phyloP scores from a whole-genome alignment of 1,140 invertebrate species.

The Heliconius melpomene region DNA sequence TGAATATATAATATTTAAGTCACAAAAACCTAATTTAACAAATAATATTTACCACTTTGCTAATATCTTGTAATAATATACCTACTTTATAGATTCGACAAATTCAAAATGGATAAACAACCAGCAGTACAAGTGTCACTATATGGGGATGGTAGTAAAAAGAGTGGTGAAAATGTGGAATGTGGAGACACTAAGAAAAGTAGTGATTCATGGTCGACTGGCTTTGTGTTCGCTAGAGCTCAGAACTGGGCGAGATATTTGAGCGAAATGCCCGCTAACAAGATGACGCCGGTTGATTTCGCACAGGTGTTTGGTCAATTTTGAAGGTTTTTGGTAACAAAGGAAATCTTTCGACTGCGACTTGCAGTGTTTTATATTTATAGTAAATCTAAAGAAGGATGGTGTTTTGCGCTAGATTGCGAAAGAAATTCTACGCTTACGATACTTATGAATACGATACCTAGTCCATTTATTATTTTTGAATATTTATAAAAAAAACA shows the following conservation, averaged over 20 bases:
- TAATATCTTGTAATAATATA: background rate
- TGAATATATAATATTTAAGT: too few species aligned
- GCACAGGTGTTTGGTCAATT: constrained; percentile 76
- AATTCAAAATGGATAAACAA: constrained; percentile 82
- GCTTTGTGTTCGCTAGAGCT: constrained; percentile 84
- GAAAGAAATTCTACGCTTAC: too few species aligned
- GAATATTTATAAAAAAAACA: too few species aligned
- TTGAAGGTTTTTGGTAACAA: too few species aligned
- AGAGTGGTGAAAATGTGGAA: constrained; percentile 73
- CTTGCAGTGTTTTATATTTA: too few species aligned
- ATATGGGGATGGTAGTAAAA: constrained; percentile 52
- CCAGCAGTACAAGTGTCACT: constrained; percentile 51
- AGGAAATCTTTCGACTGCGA: too few species aligned
- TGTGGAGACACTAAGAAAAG: constrained; percentile 72
- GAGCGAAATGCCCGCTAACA: constrained; percentile 90
- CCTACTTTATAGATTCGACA: constrained; percentile 79
- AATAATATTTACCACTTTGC: background rate
- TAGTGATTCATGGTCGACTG: constrained; percentile 55
- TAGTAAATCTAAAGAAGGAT: too few species aligned
- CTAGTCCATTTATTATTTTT: too few species aligned
- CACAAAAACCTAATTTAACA: too few species aligned
- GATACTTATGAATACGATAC: too few species aligned
- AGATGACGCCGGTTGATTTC: constrained; percentile 90
- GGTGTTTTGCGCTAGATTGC: too few species aligned
- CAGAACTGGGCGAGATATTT: constrained; percentile 90